Evolutionary conservation across 2,113 vertebrate genomes (phyloP).

Genomic region (Setophaga kirtlandii): DNA sequence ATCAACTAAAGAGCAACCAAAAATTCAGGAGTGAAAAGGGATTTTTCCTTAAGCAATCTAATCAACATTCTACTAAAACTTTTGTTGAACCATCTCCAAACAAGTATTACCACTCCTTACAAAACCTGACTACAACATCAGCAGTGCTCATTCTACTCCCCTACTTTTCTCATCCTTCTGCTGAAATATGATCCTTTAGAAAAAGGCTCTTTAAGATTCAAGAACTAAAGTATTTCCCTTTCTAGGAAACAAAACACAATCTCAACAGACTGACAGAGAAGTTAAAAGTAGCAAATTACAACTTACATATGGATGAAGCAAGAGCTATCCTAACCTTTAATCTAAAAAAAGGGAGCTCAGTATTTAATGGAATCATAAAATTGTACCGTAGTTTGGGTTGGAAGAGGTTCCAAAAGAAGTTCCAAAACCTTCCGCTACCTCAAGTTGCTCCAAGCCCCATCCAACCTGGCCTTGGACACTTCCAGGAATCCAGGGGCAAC

Average conservation of each 20-base stretch:
- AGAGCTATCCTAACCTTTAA: not conserved
- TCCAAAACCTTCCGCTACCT: not conserved
- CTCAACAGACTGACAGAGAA: not conserved
- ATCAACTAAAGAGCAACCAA: not conserved
- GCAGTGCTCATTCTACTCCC: not conserved
- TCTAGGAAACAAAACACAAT: not conserved
- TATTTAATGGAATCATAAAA: not conserved
- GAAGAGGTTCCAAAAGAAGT: not conserved
- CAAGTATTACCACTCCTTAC: not conserved
- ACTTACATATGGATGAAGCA: not conserved
- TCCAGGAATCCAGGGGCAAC: not conserved
- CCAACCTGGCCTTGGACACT: not conserved
- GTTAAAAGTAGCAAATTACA: not conserved
- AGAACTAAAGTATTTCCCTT: not conserved
- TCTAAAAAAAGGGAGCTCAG: not conserved
- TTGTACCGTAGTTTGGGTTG: too few relatives aligned
- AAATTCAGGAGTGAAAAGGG: not conserved
- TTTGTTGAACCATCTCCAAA: not conserved
- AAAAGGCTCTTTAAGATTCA: not conserved
- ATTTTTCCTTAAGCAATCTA: not conserved
- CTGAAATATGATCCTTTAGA: not conserved
- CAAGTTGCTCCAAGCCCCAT: accelerated
- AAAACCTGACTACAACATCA: not conserved
- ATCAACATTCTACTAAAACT: not conserved
- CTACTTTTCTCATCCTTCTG: not conserved